A percentile compares a stretch with the other conserved stretches of the same genome.
Conservation (phyloP, 2,113 vertebrate genomes). For the Clarias magur region DNA sequence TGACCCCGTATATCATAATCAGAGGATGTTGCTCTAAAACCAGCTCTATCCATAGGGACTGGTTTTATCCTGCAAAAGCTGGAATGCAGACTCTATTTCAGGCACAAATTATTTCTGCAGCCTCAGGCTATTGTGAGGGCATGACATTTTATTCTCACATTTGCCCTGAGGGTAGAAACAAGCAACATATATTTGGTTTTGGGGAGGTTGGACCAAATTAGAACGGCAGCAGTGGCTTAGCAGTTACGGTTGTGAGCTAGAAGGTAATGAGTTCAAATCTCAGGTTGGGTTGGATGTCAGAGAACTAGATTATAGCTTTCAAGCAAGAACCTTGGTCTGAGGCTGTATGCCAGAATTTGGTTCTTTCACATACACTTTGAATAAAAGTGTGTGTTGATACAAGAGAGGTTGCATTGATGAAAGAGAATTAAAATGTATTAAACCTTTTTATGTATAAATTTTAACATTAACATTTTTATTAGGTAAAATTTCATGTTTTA, state of each 20-base stretch:
- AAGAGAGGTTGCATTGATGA: background rate
- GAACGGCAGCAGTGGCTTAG: slow-evolving; percentile 4
- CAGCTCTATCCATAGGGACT: slow-evolving; percentile 25
- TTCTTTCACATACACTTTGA: background rate
- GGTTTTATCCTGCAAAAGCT: slow-evolving; percentile 21
- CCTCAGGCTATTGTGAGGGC: slow-evolving; percentile 27
- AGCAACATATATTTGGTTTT: slow-evolving; percentile 4
- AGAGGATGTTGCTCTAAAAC: slow-evolving; percentile 14
- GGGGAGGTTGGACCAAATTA: background rate
- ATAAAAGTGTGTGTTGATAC: background rate
- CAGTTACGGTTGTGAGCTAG: background rate
- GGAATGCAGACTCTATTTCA: slow-evolving; percentile 20
- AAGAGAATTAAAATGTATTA: background rate
- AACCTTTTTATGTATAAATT: background rate
- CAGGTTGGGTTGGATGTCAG: background rate
- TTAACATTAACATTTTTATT: background rate
- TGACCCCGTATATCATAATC: slow-evolving; percentile 35
- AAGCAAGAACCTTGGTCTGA: background rate
- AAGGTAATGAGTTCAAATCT: slow-evolving; percentile 15
- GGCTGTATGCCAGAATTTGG: background rate
- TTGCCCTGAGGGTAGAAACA: slow-evolving; percentile 14
- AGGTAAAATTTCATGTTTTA: background rate
- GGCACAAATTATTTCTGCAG: slow-evolving; percentile 31
- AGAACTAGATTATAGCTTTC: background rate
- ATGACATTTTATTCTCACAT: slow-evolving; percentile 35